Conservation (phyloP, 2,113 vertebrate species). For the Protobothrops mucrosquamatus region DNA sequence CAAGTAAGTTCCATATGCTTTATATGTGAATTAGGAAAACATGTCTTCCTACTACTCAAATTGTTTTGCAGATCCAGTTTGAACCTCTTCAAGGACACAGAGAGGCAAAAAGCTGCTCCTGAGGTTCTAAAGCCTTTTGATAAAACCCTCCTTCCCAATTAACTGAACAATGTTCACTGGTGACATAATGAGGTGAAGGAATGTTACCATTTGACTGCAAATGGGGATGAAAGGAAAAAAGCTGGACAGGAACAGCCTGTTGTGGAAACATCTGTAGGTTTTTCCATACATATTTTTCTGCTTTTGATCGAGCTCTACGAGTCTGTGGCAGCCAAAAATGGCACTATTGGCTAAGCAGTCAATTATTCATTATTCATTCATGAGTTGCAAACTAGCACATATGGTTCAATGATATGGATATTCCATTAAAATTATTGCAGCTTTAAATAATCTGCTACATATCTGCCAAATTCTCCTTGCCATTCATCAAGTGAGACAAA, state of each 20-base stretch:
- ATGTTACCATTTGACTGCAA: not conserved
- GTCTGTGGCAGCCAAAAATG: not conserved
- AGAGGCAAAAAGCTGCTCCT: not conserved
- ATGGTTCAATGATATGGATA: constrained; percentile 14
- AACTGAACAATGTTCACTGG: not conserved
- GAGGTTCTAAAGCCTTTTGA: not conserved
- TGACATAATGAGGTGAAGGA: not conserved
- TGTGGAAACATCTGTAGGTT: constrained; percentile 19
- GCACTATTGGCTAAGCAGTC: not conserved
- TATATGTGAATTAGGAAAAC: not conserved
- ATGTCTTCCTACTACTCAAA: not conserved
- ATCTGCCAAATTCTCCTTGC: constrained; percentile 1
- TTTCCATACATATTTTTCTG: constrained; percentile 11
- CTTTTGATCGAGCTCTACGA: constrained; percentile 29
- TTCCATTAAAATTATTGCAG: constrained; percentile 11
- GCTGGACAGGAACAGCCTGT: constrained; percentile 19
- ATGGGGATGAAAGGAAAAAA: constrained; percentile 13
- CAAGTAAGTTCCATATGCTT: not conserved
- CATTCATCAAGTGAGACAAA: constrained; percentile 18
- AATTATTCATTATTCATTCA: not conserved
- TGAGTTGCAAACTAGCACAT: not conserved
- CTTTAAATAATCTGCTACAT: constrained; percentile 4
- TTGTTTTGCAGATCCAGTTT: not conserved
- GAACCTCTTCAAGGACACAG: not conserved
- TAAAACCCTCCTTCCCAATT: constrained; percentile 9